A percentile compares a stretch with the other conserved stretches of the same genome.
Evolutionary conservation across 2,113 vertebrate genomes (phyloP).

Genomic region (Phylloscopus trochilus): DNA sequence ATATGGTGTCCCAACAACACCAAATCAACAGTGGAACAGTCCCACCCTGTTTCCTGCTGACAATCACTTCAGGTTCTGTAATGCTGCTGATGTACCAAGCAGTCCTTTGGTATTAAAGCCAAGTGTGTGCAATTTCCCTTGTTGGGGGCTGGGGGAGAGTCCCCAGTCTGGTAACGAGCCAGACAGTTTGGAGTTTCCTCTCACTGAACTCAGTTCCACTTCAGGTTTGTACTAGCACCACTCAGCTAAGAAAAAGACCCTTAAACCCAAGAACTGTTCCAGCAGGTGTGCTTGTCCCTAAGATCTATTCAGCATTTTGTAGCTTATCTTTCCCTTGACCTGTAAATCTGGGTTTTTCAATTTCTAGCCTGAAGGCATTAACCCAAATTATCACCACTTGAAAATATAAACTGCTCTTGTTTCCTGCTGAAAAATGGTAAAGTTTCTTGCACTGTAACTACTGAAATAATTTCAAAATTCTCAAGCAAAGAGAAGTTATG

Average conservation of each 20-base stretch:
- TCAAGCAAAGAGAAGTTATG: neutral
- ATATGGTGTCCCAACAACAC: fast-evolving
- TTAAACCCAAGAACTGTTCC: neutral
- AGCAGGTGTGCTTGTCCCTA: neutral
- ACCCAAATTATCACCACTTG: neutral
- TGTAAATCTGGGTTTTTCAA: neutral
- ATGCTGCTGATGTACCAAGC: neutral
- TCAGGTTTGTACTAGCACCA: neutral
- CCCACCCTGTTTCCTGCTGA: neutral
- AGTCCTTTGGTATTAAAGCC: neutral
- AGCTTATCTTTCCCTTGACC: neutral
- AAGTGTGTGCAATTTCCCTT: neutral
- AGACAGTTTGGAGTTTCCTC: neutral
- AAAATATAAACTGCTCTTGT: neutral
- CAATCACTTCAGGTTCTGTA: neutral
- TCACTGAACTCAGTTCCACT: neutral
- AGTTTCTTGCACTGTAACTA: neutral
- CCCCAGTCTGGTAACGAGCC: neutral
- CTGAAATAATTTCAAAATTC: neutral
- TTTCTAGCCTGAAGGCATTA: neutral
- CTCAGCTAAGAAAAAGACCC: neutral
- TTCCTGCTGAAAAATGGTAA: neutral
- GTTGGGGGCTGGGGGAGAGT: neutral
- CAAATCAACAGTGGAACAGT: neutral
- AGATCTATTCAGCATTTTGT: neutral